Evolutionary conservation across 1,140 invertebrate genomes (phyloP).

Genomic region (Zaprionus camerounensis): DNA sequence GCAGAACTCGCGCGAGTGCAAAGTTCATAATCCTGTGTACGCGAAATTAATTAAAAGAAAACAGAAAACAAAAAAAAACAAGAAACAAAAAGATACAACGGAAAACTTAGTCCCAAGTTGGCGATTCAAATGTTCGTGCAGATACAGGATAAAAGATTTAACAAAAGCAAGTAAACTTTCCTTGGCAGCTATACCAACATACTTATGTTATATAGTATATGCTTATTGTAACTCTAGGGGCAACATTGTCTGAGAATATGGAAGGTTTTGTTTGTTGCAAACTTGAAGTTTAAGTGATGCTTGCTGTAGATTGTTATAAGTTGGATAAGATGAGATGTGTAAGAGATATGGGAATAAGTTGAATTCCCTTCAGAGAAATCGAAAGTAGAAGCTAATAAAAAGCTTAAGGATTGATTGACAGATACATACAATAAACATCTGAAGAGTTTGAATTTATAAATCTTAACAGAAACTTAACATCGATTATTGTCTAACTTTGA

Average conservation of each 20-base stretch:
- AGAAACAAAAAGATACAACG: background rate
- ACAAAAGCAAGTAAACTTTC: conserved; percentile 6
- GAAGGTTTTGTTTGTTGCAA: background rate
- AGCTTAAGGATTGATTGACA: too few species aligned
- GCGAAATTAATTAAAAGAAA: conserved; percentile 35
- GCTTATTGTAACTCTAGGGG: background rate
- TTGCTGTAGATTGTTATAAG: background rate
- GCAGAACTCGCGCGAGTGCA: background rate
- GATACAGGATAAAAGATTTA: background rate
- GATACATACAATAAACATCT: too few species aligned
- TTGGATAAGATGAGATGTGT: background rate
- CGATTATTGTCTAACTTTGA: too few species aligned
- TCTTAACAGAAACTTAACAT: too few species aligned
- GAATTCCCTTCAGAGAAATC: too few species aligned
- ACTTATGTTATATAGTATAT: background rate
- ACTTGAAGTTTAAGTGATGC: background rate
- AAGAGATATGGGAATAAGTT: background rate
- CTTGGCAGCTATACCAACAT: background rate
- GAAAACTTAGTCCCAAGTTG: conserved; percentile 11
- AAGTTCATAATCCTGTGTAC: conserved; percentile 32
- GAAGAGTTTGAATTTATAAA: too few species aligned
- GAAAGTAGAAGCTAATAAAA: too few species aligned
- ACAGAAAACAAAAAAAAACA: conserved; percentile 5
- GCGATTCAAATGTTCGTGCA: conserved; percentile 2
- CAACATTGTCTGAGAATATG: background rate